Base-by-base conservation (phyloP, 2,113 vertebrate genomes). In the Ochotona princeps region DNA sequence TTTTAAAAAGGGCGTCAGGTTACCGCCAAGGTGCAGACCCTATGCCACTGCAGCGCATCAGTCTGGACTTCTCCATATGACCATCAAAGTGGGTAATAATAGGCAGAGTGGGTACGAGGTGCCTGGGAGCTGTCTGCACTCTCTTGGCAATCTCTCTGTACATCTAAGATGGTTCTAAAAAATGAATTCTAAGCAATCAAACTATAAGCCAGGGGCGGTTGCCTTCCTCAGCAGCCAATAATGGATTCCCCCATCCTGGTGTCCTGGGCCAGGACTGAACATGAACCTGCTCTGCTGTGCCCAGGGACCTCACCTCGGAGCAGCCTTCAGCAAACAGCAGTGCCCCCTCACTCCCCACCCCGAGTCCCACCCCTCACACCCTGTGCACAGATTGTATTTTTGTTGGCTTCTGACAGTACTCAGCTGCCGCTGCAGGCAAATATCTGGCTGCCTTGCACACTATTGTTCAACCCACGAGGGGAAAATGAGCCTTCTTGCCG, bases 401-500 rank as follows among this genome's bases (percentile, higher is more conserved):
- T 61, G 38, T 84, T 83, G 83, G n/a, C 82, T 94, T 93, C 65
- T 67, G 5, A 78, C 25, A 65, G 84, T 63, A 7, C 73, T 94
- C 89, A 80, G 81, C 35, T 28, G 90, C 76, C 7, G 30, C 91
- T 78, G 63, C 87, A 66, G 92, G 85, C 93, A 61, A 80, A 32
- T 80, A 73, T 89, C 84, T 75, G 73, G 51, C 88, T 70, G 76
- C 60, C 80, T 85, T 1, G 30, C 20, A 32, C 0, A 11, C 66
- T 60, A 15, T 74, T 94, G 84, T 93, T 95, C n/a, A 63, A 70
- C 90, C 88, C 87, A 72, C 90, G 28, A 65, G 91, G 94, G 89
- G 8, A 61, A 87, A 87, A 93, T 57, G 47, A 83, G 65, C 4
- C 81, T 88, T 66, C 81, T 60, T 84, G 83, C 74, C 54, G 47